Evolutionary conservation across 2,888 invertebrate species (phyloP), one percentile per base, ranked within the genome.

Genomic region (Ischnura elegans): DNA sequence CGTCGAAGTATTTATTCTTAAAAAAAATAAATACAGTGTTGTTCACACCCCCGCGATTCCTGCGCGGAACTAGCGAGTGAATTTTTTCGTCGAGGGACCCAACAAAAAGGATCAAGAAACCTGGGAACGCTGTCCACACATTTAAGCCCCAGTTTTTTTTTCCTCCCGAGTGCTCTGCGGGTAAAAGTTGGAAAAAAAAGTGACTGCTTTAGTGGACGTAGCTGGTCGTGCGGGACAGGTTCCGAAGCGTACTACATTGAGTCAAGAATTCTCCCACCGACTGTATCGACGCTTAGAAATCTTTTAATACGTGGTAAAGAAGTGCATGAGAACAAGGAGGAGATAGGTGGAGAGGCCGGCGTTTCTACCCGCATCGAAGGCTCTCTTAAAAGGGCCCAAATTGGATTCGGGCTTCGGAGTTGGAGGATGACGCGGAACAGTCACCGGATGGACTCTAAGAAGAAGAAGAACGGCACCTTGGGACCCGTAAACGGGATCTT

Each of bases 401-500:
- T 36, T 6, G 86, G 29, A 25, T 86, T 46, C 45, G 36, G 55
- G 43, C 76, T 16, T 76, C 94, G 84, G 93, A 93, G 93, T 87
- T n/a, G 61, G 94, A 55, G 93, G 93, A 93, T 93, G 94, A 90
- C 93, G 93, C 43, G 86, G 61, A 85, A 93, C 86, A 76, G 76
- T 43, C 55, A 61, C 61, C 42, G 43, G 29, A 61, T 43, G 43
- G 90, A 90, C 13, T 42, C 43, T 25, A 55, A 90, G 13, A 90
- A 61, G 25, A 90, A 90, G 55, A 61, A 43, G 45, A 61, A 43
- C 25, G 90, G 76, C 19, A 55, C 43, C 16, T 29, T 61, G 61
- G 76, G 55, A 66, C 25, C 43, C 43, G 55, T n/a, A n/a, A 61
- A 43, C 43, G 90, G 76, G 42, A 47, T 43, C n/a, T 19, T 61